Conservation (phyloP, 35 echinoderm and acorn worm species). For the Stichopus chloronotus region DNA sequence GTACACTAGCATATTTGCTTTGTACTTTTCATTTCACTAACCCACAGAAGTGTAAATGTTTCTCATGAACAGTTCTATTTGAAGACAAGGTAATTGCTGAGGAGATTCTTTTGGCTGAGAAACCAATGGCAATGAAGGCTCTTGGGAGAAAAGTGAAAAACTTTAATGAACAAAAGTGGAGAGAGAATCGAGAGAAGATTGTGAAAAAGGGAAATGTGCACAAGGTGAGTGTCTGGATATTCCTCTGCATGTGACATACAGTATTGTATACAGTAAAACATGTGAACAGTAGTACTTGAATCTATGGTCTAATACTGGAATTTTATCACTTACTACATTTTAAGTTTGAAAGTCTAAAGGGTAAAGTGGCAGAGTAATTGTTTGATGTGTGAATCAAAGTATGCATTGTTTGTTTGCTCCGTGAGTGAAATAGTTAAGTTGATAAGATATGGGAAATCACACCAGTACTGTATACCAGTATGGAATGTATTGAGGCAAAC, state of each 20-base stretch:
- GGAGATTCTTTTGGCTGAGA: conserved; percentile 62
- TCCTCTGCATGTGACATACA: background rate
- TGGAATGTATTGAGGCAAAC: too few relatives aligned
- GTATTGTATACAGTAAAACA: background rate
- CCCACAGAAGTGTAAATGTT: background rate
- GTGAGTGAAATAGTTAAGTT: too few relatives aligned
- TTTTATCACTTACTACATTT: background rate
- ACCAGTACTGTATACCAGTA: too few relatives aligned
- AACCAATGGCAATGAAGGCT: conserved; percentile 77
- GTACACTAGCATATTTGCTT: too few relatives aligned
- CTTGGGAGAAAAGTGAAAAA: conserved; percentile 83
- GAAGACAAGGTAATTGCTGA: conserved; percentile 70
- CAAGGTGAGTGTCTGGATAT: conserved; percentile 63
- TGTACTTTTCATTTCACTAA: too few relatives aligned
- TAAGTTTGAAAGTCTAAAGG: too few relatives aligned
- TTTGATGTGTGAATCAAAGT: too few relatives aligned
- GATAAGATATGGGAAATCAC: too few relatives aligned
- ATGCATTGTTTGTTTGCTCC: too few relatives aligned
- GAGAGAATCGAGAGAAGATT: conserved; percentile 68
- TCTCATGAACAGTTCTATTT: conserved; percentile 76
- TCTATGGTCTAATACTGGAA: background rate
- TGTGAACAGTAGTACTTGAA: background rate
- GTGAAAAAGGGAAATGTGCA: conserved; percentile 83
- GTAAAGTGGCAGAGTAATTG: too few relatives aligned
- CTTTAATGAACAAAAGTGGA: conserved; percentile 82